Base-by-base conservation (phyloP, 2,797 vertebrate genomes). In the Cuculus canorus region DNA sequence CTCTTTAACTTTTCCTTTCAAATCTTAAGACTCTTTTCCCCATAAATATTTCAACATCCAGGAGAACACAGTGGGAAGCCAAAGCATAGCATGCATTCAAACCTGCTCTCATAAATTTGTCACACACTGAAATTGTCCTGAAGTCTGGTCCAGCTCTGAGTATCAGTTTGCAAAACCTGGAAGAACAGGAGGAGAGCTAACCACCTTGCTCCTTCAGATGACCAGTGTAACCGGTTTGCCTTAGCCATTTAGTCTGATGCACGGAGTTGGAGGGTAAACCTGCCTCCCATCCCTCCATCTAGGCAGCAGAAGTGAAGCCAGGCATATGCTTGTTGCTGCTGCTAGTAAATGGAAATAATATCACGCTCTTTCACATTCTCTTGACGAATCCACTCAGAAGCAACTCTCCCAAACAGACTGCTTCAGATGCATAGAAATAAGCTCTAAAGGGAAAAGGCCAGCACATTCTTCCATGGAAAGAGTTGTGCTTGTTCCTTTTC, bases 31-130 rank as follows among this genome's bases (percentile, higher is more conserved):
- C 41, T 59, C 5, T 77, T 66, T 92, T 66, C 56, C 10, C 27
- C 59, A 63, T 84, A 91, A 94, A 80, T 86, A 70, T 93, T 94
- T 92, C 89, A 87, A 53, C 57, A 85, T 86, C 5, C 56, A 64
- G 48, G 65, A 80, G 41, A 88, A 93, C 17, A 77, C 33, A 28
- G 41, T 72, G 21, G 60, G 50, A 83, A 92, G 39, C 72, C 80
- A 95, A 91, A 83, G 45, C 65, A 59, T 30, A 71, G 57, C 70
- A 35, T 23, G 56, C 25, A 22, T 71, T 75, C 61, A 86, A 68
- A 93, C 65, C 80, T 83, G 45, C n/a, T 83, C 35, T 65, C 72
- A 70, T 83, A 83, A 61, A 81, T 61, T 56, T 77, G 11, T 75
- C 57, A 81, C 39, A 37, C n/a, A 19, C 8, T 86, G 79, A 56